Base-by-base conservation (phyloP, 2,113 vertebrate genomes). In the Piprites chloris region DNA sequence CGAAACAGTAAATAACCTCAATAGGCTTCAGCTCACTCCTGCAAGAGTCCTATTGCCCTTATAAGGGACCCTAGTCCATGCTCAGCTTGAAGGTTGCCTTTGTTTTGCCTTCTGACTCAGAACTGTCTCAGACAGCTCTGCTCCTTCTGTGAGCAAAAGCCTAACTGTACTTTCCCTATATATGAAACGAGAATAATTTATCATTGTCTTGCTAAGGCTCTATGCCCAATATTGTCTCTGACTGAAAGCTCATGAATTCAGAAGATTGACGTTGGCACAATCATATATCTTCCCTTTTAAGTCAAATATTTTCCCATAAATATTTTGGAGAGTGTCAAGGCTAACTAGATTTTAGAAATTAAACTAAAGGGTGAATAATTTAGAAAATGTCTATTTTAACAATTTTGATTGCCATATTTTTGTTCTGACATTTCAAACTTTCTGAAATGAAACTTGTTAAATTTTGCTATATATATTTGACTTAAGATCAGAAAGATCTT, bases 231-330 rank as follows among this genome's bases (percentile, higher is more conserved):
- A 89, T 39, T 95, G 68, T 44, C 81, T 92, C 42, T 81, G 61
- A 77, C 65, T 91, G 91, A 91, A 94, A 91, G 52, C 55, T 67
- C 68, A 33, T 58, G 35, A 80, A 78, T 90, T 93, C 66, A 8
- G 63, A 53, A 93, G 73, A 89, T 13, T 91, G 62, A 84, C 58
- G 42, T 58, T 96, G 89, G 83, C 83, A 95, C 21, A n/a, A 49
- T n/a, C 6, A 2, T 50, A 42, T 50, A 68, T 49, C 71, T 93
- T 90, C 47, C 35, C 42, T 95, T 91, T 77, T 55, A 90, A 92
- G 47, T 78, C 33, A 89, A 94, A 94, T 84, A 80, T 86, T 93
- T 96, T 74, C 35, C 58, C 10, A 65, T 85, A 90, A 92, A 88
- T 79, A 93, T 85, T 96, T 90, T 88, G 61, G 27, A 85, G 9